Base-by-base conservation (phyloP, 1,140 invertebrate genomes). In the Chironomus tepperi region DNA sequence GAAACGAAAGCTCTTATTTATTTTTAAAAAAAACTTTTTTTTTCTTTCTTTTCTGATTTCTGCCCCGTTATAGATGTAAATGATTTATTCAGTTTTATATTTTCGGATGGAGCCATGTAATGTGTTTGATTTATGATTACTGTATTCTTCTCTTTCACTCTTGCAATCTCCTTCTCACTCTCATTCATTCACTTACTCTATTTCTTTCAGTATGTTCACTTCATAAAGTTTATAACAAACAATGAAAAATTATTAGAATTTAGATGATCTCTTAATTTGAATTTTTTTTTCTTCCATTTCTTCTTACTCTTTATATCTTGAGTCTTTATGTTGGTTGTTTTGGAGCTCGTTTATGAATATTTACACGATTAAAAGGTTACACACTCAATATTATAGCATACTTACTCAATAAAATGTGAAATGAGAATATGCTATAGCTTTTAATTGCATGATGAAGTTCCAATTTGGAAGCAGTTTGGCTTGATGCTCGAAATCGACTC, bases 191-290 rank as follows among this genome's bases (percentile, higher is more conserved):
- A 34, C 24, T 34, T 34, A 34, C 24, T 34, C 24, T 2, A 3
- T 57, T 57, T 57, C 8, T 57, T 57, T n/a, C 10, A n/a, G 47
- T 57, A n/a, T 12, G 47, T 12, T 57, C n/a, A 12, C n/a, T 57
- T 57, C 47, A 10, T 70, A 19, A 18, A 21, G 24, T 34, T 34
- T 70, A 19, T 70, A 70, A 70, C 65, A 70, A 70, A 70, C 65
- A 70, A 70, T 70, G 65, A 70, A 70, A 70, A 70, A 70, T 70
- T 70, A 70, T 70, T 70, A 70, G 65, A 70, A 70, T 70, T 70
- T 70, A 70, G 65, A 70, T 70, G 65, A 70, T 70, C 65, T 9
- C 16, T 57, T 57, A 57, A 57, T 57, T 57, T 57, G n/a, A 57
- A n/a, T n/a, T 57, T 57, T 57, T 57, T 10, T 47, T 47, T 43